phyloP scores from a whole-genome alignment of 2,888 invertebrate genomes.

The Dysmachus trigonus region DNA sequence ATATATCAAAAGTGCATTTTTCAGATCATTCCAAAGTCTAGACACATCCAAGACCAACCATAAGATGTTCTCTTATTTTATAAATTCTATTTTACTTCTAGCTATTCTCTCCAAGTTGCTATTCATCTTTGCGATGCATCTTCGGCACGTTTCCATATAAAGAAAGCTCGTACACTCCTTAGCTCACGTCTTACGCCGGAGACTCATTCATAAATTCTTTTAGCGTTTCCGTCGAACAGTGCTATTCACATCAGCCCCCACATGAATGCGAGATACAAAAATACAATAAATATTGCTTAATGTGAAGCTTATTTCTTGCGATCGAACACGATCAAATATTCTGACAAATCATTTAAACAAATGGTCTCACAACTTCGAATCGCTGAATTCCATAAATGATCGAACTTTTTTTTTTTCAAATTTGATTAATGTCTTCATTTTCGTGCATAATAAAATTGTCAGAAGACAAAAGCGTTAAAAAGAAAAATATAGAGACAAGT shows the following conservation, averaged over 20 bases:
- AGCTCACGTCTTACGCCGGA: background rate
- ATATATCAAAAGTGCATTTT: background rate
- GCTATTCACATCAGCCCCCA: background rate
- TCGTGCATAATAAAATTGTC: slow-evolving; percentile 33
- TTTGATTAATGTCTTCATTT: slow-evolving; percentile 30
- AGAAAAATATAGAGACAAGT: background rate
- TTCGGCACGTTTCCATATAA: background rate
- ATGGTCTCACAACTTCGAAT: background rate
- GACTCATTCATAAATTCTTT: background rate
- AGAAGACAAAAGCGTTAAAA: slow-evolving; percentile 1
- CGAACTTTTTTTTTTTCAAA: background rate
- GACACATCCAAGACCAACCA: background rate
- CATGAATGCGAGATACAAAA: background rate
- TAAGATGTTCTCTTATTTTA: background rate
- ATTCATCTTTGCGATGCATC: background rate
- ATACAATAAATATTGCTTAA: background rate
- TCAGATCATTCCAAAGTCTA: background rate
- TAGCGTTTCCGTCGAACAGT: background rate
- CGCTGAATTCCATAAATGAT: background rate
- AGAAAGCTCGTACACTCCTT: background rate
- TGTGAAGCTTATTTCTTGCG: background rate
- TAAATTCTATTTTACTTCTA: background rate
- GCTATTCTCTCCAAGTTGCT: background rate
- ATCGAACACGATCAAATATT: background rate
- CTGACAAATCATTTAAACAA: background rate